Conservation (phyloP, 2,797 vertebrate species). For the Dicrostonyx torquatus region DNA sequence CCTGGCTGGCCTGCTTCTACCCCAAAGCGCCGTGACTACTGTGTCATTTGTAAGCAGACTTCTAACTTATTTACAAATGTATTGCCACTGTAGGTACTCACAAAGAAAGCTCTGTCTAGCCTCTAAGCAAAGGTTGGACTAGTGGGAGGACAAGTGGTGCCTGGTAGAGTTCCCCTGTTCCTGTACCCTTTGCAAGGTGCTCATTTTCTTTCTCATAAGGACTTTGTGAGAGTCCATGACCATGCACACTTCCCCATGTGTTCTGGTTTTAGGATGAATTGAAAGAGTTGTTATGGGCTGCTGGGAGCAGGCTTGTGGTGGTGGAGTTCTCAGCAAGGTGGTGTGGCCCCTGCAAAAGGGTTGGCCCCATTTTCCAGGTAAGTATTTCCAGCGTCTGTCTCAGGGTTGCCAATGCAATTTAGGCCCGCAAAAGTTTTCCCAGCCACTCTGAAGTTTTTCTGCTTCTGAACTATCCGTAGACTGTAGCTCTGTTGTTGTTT, state of each 20-base stretch:
- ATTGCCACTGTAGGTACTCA: neutral
- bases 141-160: neutral
- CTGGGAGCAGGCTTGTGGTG: slow-evolving; percentile 89
- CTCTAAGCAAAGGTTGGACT: neutral
- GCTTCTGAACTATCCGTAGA: neutral
- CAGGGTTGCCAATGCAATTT: neutral
- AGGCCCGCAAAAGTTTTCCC: neutral
- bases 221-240: neutral
- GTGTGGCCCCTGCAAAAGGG: slow-evolving; percentile 89
- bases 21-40: neutral
- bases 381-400: slow-evolving; percentile 69
- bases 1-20: neutral
- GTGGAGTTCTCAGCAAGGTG: slow-evolving; percentile 91
- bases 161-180: neutral
- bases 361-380: slow-evolving; percentile 85
- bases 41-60: neutral
- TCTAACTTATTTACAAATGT: neutral
- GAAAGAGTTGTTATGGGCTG: slow-evolving; percentile 55
- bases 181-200: neutral
- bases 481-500: neutral
- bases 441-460: neutral
- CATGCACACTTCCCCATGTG: neutral
- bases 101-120: neutral
- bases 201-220: slow-evolving; percentile 1
- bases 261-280: slow-evolving; percentile 85